Conservation (phyloP, 1,140 invertebrate species). For the Cheumatopsyche charites region DNA sequence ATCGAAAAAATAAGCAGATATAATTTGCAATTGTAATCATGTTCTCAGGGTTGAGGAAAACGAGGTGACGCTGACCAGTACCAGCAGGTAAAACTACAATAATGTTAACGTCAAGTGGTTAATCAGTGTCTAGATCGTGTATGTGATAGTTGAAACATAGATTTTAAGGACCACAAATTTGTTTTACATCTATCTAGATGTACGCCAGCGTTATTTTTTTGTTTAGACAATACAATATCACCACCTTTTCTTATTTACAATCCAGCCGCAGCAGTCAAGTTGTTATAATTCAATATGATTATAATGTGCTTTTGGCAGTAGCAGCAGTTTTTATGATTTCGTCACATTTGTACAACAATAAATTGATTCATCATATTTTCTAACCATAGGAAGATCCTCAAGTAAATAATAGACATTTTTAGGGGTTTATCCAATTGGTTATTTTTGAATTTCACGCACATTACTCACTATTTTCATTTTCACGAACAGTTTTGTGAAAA, state of each 20-base stretch:
- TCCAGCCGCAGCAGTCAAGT: constrained; percentile 10
- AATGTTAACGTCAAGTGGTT: constrained; percentile 29
- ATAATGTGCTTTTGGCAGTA: constrained; percentile 9
- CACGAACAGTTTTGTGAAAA: too few relatives aligned
- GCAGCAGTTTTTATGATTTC: constrained; percentile 2
- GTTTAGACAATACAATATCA: constrained; percentile 7
- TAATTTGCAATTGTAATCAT: constrained; percentile 31
- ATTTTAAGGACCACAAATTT: constrained; percentile 3
- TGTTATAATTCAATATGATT: too few relatives aligned
- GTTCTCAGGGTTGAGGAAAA: constrained; percentile 40
- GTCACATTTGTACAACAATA: not conserved
- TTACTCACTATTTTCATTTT: too few relatives aligned
- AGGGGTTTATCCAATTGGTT: too few relatives aligned
- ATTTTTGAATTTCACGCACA: too few relatives aligned
- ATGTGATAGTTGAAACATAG: constrained; percentile 31
- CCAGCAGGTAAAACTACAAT: constrained; percentile 35
- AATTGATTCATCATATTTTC: too few relatives aligned
- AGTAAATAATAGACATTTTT: too few relatives aligned
- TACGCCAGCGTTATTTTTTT: not conserved
- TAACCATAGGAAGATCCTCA: too few relatives aligned
- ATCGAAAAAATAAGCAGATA: not conserved
- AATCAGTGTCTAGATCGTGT: constrained; percentile 39
- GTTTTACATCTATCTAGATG: not conserved
- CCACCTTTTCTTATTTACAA: not conserved
- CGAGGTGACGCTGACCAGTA: constrained; percentile 36